Conservation (phyloP, 2,888 invertebrate species). For the Megaustenia siamemsis region DNA sequence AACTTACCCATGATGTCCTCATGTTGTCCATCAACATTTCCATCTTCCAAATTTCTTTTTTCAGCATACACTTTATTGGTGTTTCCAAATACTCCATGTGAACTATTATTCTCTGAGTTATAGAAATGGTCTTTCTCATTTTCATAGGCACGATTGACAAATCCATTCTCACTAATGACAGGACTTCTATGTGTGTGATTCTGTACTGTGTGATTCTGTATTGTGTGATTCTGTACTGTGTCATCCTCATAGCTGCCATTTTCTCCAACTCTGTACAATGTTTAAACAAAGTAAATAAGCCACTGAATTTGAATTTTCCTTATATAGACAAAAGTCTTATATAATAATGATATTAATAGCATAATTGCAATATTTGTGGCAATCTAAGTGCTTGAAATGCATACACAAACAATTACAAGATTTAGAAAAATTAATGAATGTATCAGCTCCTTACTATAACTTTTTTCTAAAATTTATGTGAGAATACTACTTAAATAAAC, state of each 20-base stretch:
- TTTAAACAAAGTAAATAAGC: conserved; percentile 11
- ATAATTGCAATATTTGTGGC: too few relatives aligned
- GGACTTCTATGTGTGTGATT: not conserved
- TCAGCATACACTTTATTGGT: conserved; percentile 34
- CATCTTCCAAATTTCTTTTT: conserved; percentile 17
- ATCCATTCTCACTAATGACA: not conserved
- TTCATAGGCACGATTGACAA: conserved; percentile 23
- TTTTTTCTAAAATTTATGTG: too few relatives aligned
- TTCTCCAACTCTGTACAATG: conserved; percentile 58
- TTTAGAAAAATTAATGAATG: too few relatives aligned
- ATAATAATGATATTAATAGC: too few relatives aligned
- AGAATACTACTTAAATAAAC: too few relatives aligned
- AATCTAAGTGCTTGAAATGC: too few relatives aligned
- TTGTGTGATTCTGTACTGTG: too few relatives aligned
- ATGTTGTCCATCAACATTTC: not conserved
- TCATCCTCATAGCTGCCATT: conserved; percentile 53
- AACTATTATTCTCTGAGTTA: not conserved
- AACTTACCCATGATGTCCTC: conserved; percentile 39
- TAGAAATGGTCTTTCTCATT: conserved; percentile 8
- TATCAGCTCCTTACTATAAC: too few relatives aligned
- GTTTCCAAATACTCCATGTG: not conserved
- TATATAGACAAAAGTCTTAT: too few relatives aligned
- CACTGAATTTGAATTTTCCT: too few relatives aligned
- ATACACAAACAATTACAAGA: too few relatives aligned
- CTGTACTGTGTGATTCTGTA: not conserved